phyloP scores from a whole-genome alignment of 2,113 vertebrate genomes.

The Archilochus colubris region DNA sequence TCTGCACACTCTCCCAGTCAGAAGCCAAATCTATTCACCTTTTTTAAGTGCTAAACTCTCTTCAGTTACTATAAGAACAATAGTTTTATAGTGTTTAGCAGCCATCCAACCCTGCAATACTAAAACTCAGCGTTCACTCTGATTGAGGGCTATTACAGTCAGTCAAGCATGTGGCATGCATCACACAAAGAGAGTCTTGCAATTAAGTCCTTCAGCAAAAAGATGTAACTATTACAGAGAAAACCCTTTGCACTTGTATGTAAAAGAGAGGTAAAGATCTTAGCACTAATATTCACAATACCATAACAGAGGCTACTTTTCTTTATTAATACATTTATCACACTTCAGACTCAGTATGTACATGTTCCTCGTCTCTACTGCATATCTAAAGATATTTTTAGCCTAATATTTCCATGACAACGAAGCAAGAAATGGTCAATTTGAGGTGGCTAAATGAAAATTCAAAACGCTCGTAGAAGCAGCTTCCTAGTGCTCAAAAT shows the following conservation, averaged over 20 bases:
- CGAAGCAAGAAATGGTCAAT: conserved; percentile 22
- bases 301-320: neutral
- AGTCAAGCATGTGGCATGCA: neutral
- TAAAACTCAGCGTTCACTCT: neutral
- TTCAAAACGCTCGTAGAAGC: neutral
- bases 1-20: neutral
- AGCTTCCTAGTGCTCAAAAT: neutral
- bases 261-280: neutral
- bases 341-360: neutral
- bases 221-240: neutral
- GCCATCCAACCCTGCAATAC: neutral
- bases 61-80: neutral
- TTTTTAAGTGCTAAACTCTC: neutral
- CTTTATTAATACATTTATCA: neutral
- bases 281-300: neutral
- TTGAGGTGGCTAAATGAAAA: conserved; percentile 8
- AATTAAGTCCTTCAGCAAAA: neutral
- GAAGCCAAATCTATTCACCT: neutral
- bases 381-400: conserved; percentile 45
- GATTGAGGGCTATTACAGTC: neutral
- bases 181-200: neutral
- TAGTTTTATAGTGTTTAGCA: neutral
- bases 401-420: conserved; percentile 54
- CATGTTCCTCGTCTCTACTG: neutral
- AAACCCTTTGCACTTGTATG: neutral